Conservation (phyloP, 1,140 invertebrate species). For the Asbolus verrucosus region DNA sequence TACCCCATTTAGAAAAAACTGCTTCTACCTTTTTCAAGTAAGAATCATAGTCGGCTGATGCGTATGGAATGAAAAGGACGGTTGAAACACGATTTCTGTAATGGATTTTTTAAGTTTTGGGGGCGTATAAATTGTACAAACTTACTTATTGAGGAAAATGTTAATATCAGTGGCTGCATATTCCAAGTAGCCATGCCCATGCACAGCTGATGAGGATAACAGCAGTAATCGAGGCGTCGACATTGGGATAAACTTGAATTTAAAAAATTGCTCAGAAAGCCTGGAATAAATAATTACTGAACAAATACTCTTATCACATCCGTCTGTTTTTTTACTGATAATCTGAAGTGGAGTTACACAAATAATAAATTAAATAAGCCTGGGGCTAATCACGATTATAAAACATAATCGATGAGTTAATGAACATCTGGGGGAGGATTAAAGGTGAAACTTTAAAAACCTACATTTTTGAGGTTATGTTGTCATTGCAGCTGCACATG, state of each 20-base stretch:
- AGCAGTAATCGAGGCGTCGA: constrained; percentile 67
- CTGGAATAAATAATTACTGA: neutral
- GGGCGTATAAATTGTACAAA: constrained; percentile 49
- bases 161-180: constrained; percentile 75
- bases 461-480: constrained; percentile 26
- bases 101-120: constrained; percentile 47
- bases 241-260: constrained; percentile 3
- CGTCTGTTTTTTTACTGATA: neutral
- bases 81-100: constrained; percentile 74
- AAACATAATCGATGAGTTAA: no score
- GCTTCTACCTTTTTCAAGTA: constrained; percentile 75
- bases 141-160: constrained; percentile 73
- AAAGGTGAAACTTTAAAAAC: no score
- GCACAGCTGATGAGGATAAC: constrained; percentile 77
- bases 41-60: constrained; percentile 73
- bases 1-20: constrained; percentile 74
- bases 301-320: neutral
- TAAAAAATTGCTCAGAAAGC: neutral
- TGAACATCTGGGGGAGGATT: neutral
- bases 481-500: neutral
- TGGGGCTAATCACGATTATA: no score
- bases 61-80: constrained; percentile 84
- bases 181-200: constrained; percentile 76
- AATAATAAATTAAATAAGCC: no score
- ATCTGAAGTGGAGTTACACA: neutral